phyloP scores from a whole-genome alignment of 2,113 vertebrate species.

The Nipponia nippon region DNA sequence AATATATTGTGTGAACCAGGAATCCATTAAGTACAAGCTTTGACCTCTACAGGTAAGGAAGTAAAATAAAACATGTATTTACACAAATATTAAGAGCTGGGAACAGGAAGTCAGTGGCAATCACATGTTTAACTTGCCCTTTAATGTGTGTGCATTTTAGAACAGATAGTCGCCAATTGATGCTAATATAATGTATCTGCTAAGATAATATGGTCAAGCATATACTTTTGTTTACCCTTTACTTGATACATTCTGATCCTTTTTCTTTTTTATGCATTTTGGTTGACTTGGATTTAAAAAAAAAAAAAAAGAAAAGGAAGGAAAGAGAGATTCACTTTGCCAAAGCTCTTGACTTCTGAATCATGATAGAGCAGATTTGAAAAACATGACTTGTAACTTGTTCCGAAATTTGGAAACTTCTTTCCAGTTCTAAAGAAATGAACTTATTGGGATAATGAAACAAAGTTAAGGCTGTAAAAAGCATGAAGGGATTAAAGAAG shows the following conservation, averaged over 20 bases:
- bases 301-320: too few relatives aligned
- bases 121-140: conserved; percentile 5
- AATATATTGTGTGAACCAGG: conserved; percentile 15
- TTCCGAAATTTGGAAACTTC: neutral
- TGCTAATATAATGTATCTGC: neutral
- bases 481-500: neutral
- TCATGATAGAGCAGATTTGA: neutral
- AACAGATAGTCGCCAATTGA: neutral
- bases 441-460: neutral
- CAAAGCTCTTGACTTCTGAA: neutral
- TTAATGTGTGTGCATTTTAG: conserved; percentile 18
- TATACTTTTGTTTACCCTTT: neutral
- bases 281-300: neutral
- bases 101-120: neutral
- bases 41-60: conserved; percentile 14
- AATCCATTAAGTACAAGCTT: conserved; percentile 22
- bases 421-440: neutral
- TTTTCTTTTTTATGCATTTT: neutral
- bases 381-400: neutral
- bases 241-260: neutral
- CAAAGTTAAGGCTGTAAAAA: neutral
- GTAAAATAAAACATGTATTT: conserved; percentile 32
- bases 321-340: neutral
- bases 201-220: neutral
- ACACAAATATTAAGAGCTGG: conserved; percentile 25